phyloP scores from a whole-genome alignment of 2,797 vertebrate genomes.

The Crocidura indochinensis region DNA sequence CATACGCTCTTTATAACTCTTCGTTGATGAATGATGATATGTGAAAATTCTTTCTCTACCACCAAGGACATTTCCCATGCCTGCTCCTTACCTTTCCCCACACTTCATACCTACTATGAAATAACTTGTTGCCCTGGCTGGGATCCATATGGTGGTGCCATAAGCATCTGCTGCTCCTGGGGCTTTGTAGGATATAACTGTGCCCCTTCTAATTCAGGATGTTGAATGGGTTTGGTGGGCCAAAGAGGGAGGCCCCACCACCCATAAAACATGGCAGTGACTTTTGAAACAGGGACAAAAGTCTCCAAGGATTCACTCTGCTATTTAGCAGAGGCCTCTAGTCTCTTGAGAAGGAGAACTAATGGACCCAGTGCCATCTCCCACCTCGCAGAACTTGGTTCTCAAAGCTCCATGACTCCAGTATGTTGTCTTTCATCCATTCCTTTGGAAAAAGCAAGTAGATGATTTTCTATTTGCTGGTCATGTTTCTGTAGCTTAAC shows the following conservation, averaged over 20 bases:
- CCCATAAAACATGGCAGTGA: no score
- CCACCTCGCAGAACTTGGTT: not conserved
- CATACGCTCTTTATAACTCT: not conserved
- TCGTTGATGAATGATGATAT: not conserved
- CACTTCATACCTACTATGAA: not conserved
- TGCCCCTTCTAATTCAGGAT: not conserved
- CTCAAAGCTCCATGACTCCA: not conserved
- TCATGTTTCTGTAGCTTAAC: constrained; percentile 27
- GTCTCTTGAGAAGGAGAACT: not conserved
- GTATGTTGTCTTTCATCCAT: not conserved
- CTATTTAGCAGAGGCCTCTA: not conserved
- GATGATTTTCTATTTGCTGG: not conserved
- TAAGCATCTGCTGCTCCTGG: not conserved
- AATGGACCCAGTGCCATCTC: not conserved
- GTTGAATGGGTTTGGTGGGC: no score
- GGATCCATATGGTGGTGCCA: constrained; percentile 12
- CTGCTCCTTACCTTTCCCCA: constrained; percentile 57
- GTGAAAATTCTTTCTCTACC: not conserved
- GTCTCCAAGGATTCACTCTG: constrained; percentile 23
- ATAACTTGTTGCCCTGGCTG: constrained; percentile 54
- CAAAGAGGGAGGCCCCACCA: not conserved
- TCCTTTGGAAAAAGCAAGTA: constrained; percentile 2
- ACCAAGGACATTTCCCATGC: not conserved
- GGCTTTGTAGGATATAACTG: not conserved
- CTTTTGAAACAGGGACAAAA: not conserved